These are phyloP conservation scores for Holacanthus passer DNA, from an alignment of 2,113 vertebrate species.

Conservation along the genomic window DNA sequence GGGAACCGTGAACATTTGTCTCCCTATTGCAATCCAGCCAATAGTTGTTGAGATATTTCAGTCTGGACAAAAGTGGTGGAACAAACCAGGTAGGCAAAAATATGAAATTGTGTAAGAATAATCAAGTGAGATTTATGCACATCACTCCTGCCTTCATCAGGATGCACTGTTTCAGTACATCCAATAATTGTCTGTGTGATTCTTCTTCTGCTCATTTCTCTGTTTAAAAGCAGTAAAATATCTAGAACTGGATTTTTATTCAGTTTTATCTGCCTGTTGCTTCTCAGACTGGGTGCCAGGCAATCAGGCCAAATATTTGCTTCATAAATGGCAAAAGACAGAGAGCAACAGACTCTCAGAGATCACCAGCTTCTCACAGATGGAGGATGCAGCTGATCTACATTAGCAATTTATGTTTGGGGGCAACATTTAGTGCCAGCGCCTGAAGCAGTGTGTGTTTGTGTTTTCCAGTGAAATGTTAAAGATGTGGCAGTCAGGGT, in stretches of 20 bases:
- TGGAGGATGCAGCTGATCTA: conserved; percentile 19
- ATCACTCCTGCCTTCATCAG: background rate
- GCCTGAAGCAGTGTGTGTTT: background rate
- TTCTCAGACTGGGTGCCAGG: background rate
- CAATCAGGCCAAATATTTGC: conserved; percentile 10
- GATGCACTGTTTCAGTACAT: background rate
- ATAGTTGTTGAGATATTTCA: too few species aligned
- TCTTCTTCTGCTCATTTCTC: background rate
- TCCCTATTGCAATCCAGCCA: too few species aligned
- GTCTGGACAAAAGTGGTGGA: too few species aligned
- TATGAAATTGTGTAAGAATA: background rate
- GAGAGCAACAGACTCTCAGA: conserved; percentile 12
- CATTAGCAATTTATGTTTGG: conserved; percentile 27
- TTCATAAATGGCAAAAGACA: conserved; percentile 23
- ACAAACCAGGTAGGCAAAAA: too few species aligned
- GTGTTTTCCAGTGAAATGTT: conserved; percentile 14
- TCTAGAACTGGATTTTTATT: background rate
- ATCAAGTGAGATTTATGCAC: background rate
- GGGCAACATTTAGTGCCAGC: background rate
- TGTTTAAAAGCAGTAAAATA: conserved; percentile 2
- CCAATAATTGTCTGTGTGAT: background rate
- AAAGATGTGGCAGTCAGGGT: background rate
- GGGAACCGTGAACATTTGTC: too few species aligned
- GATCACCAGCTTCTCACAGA: conserved; percentile 24
- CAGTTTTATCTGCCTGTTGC: conserved; percentile 3